Percentiles rank a stretch among this genome's conserved stretches.
Evolutionary conservation across 1,140 invertebrate species (phyloP).

Genomic region (Drosophila grimshawi): DNA sequence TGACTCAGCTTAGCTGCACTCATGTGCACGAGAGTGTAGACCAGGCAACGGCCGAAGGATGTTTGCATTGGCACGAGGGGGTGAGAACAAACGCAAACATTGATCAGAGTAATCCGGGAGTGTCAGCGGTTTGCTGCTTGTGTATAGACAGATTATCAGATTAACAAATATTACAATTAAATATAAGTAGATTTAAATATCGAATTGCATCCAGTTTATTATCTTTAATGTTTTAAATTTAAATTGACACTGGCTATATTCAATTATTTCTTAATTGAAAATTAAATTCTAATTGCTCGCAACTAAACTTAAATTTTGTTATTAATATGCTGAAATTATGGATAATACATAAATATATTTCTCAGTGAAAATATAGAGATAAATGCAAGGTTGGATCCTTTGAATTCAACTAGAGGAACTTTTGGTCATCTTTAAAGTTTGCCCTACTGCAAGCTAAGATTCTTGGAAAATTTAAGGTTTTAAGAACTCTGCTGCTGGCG

Average conservation of each 20-base stretch:
- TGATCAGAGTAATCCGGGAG: conserved; percentile 15
- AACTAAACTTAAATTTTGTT: too few species aligned
- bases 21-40: conserved; percentile 3
- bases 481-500: too few species aligned
- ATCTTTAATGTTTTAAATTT: background rate
- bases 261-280: background rate
- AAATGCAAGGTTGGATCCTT: too few species aligned
- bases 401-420: too few species aligned
- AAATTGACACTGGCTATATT: background rate
- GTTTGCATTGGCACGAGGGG: conserved; percentile 1
- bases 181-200: conserved; percentile 1
- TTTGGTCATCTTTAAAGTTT: too few species aligned
- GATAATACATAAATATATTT: too few species aligned
- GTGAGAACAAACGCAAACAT: conserved; percentile 10
- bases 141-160: conserved; percentile 8
- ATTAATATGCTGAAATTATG: too few species aligned
- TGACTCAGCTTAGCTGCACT: conserved; percentile 41
- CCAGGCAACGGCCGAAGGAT: conserved; percentile 22
- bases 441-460: too few species aligned
- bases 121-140: conserved; percentile 15
- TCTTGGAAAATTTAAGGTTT: too few species aligned
- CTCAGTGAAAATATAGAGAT: too few species aligned
- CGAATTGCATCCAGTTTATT: background rate
- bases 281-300: background rate
- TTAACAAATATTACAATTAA: conserved; percentile 6